A percentile compares a stretch with the other conserved stretches of the same genome.
These are phyloP conservation scores for Spermophilus dauricus DNA, from an alignment of 2,113 vertebrate species.

Conservation along the genomic window DNA sequence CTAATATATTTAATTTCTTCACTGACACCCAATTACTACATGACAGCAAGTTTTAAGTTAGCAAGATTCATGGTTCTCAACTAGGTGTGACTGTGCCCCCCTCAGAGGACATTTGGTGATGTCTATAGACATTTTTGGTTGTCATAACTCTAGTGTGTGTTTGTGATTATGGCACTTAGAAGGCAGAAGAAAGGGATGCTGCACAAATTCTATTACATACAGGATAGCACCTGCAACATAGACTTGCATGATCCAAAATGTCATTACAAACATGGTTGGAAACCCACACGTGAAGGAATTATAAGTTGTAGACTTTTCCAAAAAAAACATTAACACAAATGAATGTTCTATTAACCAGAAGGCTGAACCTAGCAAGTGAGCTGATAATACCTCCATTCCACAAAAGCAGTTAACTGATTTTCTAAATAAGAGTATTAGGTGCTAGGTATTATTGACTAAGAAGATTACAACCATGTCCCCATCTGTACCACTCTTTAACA, in stretches of 20 bases:
- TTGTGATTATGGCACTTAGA: not conserved
- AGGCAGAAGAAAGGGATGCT: not conserved
- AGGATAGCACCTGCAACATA: not conserved
- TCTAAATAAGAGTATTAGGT: not conserved
- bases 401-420: conserved; percentile 15
- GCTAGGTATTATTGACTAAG: not conserved
- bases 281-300: not conserved
- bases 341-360: conserved; percentile 6
- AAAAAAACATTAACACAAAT: not conserved
- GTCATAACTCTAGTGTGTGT: not conserved
- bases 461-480: not conserved
- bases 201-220: not conserved
- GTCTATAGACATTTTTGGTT: not conserved
- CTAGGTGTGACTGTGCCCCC: accelerated
- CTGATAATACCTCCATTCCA: not conserved
- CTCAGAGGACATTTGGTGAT: not conserved
- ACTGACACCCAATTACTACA: not conserved
- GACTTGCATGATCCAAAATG: not conserved
- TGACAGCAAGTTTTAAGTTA: not conserved
- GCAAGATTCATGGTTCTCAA: not conserved
- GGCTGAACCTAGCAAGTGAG: not conserved
- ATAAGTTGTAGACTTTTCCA: not conserved
- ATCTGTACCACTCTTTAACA: not conserved
- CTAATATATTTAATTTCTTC: not conserved
- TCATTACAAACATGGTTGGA: not conserved